Base-by-base conservation (phyloP, 2,888 invertebrate species). In the Hoplodrina ambigua region DNA sequence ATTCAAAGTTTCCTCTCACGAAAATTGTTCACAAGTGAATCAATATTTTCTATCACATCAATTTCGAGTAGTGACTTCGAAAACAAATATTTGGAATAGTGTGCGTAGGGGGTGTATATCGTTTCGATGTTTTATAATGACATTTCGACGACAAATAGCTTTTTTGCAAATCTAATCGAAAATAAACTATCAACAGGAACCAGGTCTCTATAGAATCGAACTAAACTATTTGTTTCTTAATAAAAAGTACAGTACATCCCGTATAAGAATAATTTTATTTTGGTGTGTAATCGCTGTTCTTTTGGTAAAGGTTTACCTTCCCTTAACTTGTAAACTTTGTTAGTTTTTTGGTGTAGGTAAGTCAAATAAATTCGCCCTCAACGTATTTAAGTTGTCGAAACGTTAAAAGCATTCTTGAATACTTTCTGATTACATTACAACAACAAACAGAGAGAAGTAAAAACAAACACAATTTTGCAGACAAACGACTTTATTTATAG, bases 21-120 rank as follows among this genome's bases (percentile, higher is more conserved):
- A 58, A 74, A 75, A 78, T 71, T 80, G 75, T 78, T 78, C 71
- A 73, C 81, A 78, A 83, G 81, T 83, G 72, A 78, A 73, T 83
- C 83, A 82, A 82, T 83, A 82, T 78, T 78, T 82, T 75, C 78
- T 75, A 75, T 69, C 72, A 69, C 69, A 80, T 83, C 75, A 73
- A 75, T 70, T 72, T 72, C 66, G 46, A 80, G 50, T 61, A 70
- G 64, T 70, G 63, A 75, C 67, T 70, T 63, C 20, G 61, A 53
- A 57, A 66, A 75, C 62, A 69, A 80, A 75, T 54, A 60, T 70
- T 69, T 69, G 52, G 17, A 61, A 75, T 55, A 44, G 37, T 57
- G 25, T 67, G 25, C 61, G 50, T 52, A n/a, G 15, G 10, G 10
- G 11, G 30, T 52, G 25, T 53, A 13, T 59, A 46, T 46, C 15